Conservation (phyloP, 2,888 invertebrate genomes). For the Cosmorhoe ocellata region DNA sequence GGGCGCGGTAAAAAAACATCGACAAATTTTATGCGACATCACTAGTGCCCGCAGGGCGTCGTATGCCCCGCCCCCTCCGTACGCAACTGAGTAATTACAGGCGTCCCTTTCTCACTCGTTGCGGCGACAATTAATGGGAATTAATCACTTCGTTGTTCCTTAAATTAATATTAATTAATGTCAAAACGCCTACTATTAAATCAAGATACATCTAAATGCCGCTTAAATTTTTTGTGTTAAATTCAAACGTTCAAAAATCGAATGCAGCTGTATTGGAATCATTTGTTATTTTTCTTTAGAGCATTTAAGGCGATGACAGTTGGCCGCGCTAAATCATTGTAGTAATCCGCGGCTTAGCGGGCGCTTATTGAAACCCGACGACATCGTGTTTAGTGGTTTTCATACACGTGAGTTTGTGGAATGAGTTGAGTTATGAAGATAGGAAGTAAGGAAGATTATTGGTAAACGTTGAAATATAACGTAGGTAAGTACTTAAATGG, state of each 20-base stretch:
- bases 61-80: constrained; percentile 53
- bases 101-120: constrained; percentile 54
- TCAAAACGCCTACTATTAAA: constrained; percentile 32
- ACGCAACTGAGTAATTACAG: constrained; percentile 53
- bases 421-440: constrained; percentile 33
- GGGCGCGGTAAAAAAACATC: constrained; percentile 52
- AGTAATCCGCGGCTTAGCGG: constrained; percentile 56
- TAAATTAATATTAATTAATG: constrained; percentile 32
- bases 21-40: constrained; percentile 67
- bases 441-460: constrained; percentile 30
- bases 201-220: constrained; percentile 22
- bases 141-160: constrained; percentile 22
- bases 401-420: constrained; percentile 3
- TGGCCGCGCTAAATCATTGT: constrained; percentile 63
- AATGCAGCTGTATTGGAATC: constrained; percentile 29
- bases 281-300: constrained; percentile 28
- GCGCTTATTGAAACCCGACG: constrained; percentile 44
- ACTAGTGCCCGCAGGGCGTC: constrained; percentile 55
- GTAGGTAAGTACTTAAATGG: no score
- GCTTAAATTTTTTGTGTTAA: constrained; percentile 7
- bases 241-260: constrained; percentile 18
- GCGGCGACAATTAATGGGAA: constrained; percentile 30
- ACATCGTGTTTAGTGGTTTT: constrained; percentile 55
- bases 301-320: constrained; percentile 63
- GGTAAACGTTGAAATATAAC: not conserved